A percentile compares a stretch with the other conserved stretches of the same genome.
These are phyloP conservation scores for Cenopis cana DNA, from an alignment of 2,888 invertebrate species.

Conservation along the genomic window DNA sequence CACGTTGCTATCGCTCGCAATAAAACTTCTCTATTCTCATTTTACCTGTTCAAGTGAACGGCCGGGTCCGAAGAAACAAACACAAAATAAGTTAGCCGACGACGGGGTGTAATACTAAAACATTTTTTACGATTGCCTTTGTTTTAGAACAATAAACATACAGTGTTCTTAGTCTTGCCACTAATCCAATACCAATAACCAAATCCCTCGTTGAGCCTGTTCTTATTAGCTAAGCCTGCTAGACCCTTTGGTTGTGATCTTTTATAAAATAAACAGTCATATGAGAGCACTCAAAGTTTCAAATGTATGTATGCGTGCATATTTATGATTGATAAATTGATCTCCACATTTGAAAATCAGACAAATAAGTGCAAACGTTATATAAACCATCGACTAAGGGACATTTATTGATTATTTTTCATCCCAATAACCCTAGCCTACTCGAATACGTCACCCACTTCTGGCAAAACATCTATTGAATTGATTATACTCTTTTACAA, in stretches of 20 bases:
- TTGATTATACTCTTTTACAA: slow-evolving; percentile 57
- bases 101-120: slow-evolving; percentile 6
- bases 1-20: slow-evolving; percentile 49
- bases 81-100: slow-evolving; percentile 23
- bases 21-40: slow-evolving; percentile 33
- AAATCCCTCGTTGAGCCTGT: too few relatives aligned
- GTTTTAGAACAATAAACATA: neutral
- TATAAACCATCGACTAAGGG: neutral
- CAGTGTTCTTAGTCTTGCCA: too few relatives aligned
- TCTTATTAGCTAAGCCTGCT: too few relatives aligned
- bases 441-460: slow-evolving; percentile 50
- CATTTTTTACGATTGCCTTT: slow-evolving; percentile 17
- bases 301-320: too few relatives aligned
- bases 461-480: slow-evolving; percentile 56
- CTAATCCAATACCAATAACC: too few relatives aligned
- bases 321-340: too few relatives aligned
- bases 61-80: slow-evolving; percentile 8
- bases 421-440: slow-evolving; percentile 39
- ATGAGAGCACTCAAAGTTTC: too few relatives aligned
- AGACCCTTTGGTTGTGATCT: too few relatives aligned
- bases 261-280: too few relatives aligned
- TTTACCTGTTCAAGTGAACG: slow-evolving; percentile 26
- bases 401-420: slow-evolving; percentile 35
- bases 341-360: neutral
- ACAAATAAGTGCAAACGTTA: too few relatives aligned